A percentile compares a stretch with the other conserved stretches of the same genome.
phyloP scores from a whole-genome alignment of 2,888 invertebrate genomes.

The Dioctria rufipes region DNA sequence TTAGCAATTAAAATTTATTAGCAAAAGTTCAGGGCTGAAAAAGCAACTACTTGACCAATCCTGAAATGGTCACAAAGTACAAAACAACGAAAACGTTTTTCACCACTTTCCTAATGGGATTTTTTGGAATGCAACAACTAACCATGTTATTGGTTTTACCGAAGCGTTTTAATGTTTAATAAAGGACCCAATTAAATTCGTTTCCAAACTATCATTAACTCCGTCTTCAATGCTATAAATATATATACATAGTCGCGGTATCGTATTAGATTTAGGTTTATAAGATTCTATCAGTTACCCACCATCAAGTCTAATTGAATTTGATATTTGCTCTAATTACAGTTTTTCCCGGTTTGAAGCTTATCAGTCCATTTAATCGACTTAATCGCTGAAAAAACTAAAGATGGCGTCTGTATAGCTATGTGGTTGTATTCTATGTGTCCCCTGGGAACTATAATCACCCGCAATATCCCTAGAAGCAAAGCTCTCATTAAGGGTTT shows the following conservation, averaged over 20 bases:
- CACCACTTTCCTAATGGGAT: not conserved
- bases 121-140: not conserved
- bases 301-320: slow-evolving; percentile 53
- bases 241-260: not conserved
- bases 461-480: slow-evolving; percentile 36
- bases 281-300: slow-evolving; percentile 20
- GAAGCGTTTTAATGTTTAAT: slow-evolving; percentile 17
- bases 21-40: no score
- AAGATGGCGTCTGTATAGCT: slow-evolving; percentile 37
- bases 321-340: slow-evolving; percentile 55
- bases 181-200: slow-evolving; percentile 12
- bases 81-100: not conserved
- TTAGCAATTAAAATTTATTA: no score
- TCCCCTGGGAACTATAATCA: slow-evolving; percentile 35
- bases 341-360: slow-evolving; percentile 23
- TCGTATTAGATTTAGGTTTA: not conserved
- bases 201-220: not conserved
- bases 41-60: not conserved
- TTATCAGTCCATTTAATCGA: slow-evolving; percentile 54
- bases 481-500: slow-evolving; percentile 35
- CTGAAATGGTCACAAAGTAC: not conserved
- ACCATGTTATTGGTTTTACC: not conserved
- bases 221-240: not conserved
- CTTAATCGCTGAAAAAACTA: slow-evolving; percentile 53
- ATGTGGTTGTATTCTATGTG: not conserved